Evolutionary conservation across 2,888 invertebrate genomes (phyloP), one percentile per base, ranked within the genome.

Genomic region (Apoderus coryli): DNA sequence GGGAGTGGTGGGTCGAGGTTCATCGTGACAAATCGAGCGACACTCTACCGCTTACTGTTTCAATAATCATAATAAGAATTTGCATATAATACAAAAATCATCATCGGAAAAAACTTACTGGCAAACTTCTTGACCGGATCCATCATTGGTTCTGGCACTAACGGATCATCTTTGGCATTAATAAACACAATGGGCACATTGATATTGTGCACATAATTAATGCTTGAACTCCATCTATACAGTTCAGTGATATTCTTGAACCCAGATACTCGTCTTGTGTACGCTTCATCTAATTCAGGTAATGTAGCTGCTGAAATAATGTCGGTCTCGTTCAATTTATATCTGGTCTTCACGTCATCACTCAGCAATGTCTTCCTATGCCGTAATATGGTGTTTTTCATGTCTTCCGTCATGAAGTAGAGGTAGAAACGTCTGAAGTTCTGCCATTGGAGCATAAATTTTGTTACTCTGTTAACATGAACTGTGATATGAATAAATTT

Each of bases 351-450:
- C 10, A 78, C 67, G 25, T 84, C 80, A 24, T 77, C 73, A 11
- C 73, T 73, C 27, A 90, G 63, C 31, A 90, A 59, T 34, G 74
- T 68, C 40, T 75, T 67, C 46, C 81, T 76, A 59, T 92, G 88
- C 30, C 77, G 68, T n/a, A 84, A 66, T 42, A 93, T 79, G 35
- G 92, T 76, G 49, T 75, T 76, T 44, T 85, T 82, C 56, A 90
- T 76, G 56, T 88, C 86, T 55, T 88, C 86, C 0, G 90, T 89
- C 81, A 93, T 90, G 35, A 85, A 74, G 59, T 85, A 90, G 34
- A 89, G 63, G 59, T 93, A 93, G 49, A 85, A 74, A 3, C 90
- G 76, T 10, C 90, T 70, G 60, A 89, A 77, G 55, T 86, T 82
- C 52, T 80, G 77, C 89, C 89, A 90, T 52, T 84, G 77, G 16